Evolutionary conservation across 2,113 vertebrate genomes (phyloP).

Genomic region (Pandion haliaetus): DNA sequence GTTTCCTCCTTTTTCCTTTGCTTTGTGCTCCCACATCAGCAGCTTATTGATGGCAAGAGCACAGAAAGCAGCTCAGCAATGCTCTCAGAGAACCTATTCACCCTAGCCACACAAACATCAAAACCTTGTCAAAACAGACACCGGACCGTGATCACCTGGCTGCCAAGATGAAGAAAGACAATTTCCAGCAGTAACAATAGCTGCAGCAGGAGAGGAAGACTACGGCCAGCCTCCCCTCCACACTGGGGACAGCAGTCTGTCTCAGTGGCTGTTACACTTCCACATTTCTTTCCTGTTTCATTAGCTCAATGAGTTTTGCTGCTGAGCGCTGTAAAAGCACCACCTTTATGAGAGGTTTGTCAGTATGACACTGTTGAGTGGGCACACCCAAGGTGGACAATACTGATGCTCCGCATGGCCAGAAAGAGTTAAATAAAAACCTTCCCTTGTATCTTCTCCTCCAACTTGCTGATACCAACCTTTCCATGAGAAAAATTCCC

Average conservation of each 20-base stretch:
- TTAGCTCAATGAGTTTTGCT: not conserved
- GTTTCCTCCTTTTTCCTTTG: not conserved
- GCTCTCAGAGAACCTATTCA: not conserved
- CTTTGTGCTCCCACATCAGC: not conserved
- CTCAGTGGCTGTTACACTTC: not conserved
- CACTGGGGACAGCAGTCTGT: rapidly evolving
- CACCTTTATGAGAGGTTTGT: not conserved
- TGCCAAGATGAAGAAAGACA: not conserved
- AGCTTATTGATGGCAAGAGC: not conserved
- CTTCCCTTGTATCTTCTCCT: not conserved
- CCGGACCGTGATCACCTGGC: not conserved
- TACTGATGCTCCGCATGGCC: not conserved
- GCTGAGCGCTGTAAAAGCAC: not conserved
- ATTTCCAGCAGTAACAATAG: not conserved
- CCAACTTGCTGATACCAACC: not conserved
- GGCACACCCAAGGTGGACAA: not conserved
- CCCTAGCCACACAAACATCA: not conserved
- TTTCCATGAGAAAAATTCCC: not conserved
- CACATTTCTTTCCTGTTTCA: not conserved
- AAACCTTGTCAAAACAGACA: not conserved
- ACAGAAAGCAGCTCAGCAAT: not conserved
- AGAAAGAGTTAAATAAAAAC: not conserved
- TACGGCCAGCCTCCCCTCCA: not conserved
- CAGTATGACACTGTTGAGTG: not conserved
- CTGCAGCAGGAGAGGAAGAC: not conserved